phyloP scores from a whole-genome alignment of 2,113 vertebrate species.

The Columba livia region DNA sequence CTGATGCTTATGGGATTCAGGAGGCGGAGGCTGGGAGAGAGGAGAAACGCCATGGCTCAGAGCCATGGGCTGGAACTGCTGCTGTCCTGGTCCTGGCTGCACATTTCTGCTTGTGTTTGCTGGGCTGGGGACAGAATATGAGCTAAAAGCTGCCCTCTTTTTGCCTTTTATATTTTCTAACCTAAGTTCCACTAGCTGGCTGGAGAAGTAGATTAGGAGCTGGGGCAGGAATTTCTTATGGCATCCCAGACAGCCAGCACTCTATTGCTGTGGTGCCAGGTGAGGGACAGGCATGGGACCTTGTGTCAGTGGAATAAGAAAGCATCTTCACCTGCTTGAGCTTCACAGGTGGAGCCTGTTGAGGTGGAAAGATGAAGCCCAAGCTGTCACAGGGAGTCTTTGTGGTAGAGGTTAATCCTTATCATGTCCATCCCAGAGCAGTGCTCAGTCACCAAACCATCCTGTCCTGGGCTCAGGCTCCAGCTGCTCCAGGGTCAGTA shows the following conservation, averaged over 20 bases:
- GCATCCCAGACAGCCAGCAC: background rate
- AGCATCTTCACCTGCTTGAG: background rate
- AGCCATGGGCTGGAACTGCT: background rate
- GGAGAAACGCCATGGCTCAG: background rate
- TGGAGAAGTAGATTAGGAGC: background rate
- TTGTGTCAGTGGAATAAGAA: background rate
- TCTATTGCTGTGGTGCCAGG: background rate
- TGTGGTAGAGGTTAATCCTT: background rate
- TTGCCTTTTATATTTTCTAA: background rate
- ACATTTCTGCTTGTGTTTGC: background rate
- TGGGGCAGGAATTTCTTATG: background rate
- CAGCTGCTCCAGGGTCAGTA: background rate
- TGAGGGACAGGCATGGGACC: rapidly evolving
- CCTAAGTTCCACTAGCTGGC: background rate
- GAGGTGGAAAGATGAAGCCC: background rate
- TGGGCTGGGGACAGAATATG: background rate
- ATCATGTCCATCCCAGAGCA: background rate
- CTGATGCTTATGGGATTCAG: background rate
- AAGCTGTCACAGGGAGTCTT: background rate
- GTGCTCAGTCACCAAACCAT: background rate
- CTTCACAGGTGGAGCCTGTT: background rate
- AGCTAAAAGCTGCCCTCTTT: conserved; percentile 6
- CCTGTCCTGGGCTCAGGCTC: background rate
- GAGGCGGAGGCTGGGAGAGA: background rate
- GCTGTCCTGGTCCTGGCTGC: background rate